These are phyloP conservation scores for Simalia tracyae DNA, from an alignment of 2,797 vertebrate species.

Conservation along the genomic window DNA sequence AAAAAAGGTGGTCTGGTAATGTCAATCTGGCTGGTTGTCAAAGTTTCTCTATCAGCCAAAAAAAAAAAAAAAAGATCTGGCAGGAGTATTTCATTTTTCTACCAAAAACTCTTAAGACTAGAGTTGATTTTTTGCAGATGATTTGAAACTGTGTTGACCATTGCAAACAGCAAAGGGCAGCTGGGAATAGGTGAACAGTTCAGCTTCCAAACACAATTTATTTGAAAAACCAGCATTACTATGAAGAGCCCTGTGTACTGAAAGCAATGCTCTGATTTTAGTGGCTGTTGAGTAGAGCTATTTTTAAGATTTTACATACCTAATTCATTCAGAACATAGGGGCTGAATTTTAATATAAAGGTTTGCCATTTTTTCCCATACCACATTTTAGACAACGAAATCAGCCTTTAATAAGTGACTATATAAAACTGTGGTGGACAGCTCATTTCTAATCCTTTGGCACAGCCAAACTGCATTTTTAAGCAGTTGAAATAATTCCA, in stretches of 20 bases:
- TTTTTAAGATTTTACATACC: background rate
- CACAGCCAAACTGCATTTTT: no score
- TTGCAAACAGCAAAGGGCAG: conserved; percentile 37
- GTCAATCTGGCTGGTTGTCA: conserved; percentile 29
- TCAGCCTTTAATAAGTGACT: background rate
- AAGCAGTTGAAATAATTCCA: no score
- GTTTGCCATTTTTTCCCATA: background rate
- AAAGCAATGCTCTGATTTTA: background rate
- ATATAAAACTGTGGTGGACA: no score
- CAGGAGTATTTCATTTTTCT: conserved; percentile 35
- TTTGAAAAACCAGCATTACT: conserved; percentile 18
- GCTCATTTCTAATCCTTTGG: no score
- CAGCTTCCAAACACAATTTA: conserved; percentile 37
- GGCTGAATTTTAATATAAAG: background rate
- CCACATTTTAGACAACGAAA: background rate
- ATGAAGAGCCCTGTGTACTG: background rate
- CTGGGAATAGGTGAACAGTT: conserved; percentile 33
- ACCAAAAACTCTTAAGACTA: conserved; percentile 29
- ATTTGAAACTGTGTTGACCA: conserved; percentile 30
- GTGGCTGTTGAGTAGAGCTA: background rate
- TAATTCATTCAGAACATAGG: background rate
- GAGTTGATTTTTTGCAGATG: conserved; percentile 41
- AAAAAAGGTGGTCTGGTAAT: conserved; percentile 17
- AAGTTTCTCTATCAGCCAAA: conserved; percentile 18
- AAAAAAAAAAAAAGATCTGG: conserved; percentile 16